A percentile compares a stretch with the other conserved stretches of the same genome.
Conservation (phyloP, 2,113 vertebrate genomes). For the Dasyurus viverrinus region DNA sequence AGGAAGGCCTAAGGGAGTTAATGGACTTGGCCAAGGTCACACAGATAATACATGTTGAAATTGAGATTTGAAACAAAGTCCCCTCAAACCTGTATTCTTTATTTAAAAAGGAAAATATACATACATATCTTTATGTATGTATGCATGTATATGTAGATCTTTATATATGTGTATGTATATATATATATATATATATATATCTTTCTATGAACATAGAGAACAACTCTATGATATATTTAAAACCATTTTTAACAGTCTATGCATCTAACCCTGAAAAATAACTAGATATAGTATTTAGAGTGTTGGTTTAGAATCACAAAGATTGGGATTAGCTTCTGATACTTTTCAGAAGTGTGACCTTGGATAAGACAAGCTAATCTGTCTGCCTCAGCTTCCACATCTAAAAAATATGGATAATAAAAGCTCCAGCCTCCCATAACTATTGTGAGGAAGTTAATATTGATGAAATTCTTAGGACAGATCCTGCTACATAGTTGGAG, state of each 20-base stretch:
- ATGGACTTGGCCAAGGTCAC: neutral
- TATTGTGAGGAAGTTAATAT: neutral
- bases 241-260: too few relatives aligned
- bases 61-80: neutral
- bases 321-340: neutral
- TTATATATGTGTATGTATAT: neutral
- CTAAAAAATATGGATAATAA: neutral
- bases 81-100: neutral
- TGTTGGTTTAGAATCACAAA: neutral
- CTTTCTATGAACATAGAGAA: too few relatives aligned
- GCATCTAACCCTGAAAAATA: too few relatives aligned
- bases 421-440: neutral
- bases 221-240: too few relatives aligned
- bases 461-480: neutral
- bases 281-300: neutral
- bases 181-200: too few relatives aligned
- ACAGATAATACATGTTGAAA: fast-evolving
- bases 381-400: neutral
- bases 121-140: neutral
- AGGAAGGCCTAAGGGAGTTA: too few relatives aligned
- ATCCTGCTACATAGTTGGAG: neutral
- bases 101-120: neutral
- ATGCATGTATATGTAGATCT: too few relatives aligned
- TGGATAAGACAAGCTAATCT: neutral
- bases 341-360: neutral